A percentile compares a stretch with the other conserved stretches of the same genome.
phyloP scores from a whole-genome alignment of 2,113 vertebrate species.

The Melanerpes formicivorus region DNA sequence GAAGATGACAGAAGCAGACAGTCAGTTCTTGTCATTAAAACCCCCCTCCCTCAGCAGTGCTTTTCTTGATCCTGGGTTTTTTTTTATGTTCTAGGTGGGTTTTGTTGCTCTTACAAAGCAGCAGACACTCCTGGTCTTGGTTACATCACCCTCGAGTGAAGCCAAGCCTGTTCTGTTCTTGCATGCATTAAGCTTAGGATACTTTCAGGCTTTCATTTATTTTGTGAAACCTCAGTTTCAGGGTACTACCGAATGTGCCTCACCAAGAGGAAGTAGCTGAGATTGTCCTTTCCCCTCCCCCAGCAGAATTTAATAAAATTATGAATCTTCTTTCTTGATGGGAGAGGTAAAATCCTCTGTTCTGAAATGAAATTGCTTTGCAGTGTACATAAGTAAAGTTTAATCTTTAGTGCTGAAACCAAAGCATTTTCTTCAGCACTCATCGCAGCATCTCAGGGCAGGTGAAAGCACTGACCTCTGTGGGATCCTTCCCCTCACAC shows the following conservation, averaged over 20 bases:
- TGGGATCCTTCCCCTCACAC: neutral
- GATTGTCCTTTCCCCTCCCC: rapidly evolving
- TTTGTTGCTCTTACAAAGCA: too few relatives aligned
- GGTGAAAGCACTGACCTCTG: neutral
- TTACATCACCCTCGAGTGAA: neutral
- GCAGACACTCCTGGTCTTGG: neutral
- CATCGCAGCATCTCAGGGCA: neutral
- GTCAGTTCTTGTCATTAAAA: too few relatives aligned
- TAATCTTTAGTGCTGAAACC: neutral
- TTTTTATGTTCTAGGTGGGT: too few relatives aligned
- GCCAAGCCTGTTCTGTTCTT: neutral
- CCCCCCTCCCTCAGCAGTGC: too few relatives aligned
- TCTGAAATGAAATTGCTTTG: neutral
- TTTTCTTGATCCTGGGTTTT: too few relatives aligned
- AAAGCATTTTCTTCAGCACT: neutral
- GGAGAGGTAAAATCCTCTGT: neutral
- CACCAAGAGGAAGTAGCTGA: neutral
- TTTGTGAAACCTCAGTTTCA: neutral
- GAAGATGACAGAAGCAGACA: too few relatives aligned
- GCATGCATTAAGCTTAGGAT: neutral
- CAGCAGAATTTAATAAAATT: neutral
- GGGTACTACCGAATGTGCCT: neutral
- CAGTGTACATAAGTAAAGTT: neutral
- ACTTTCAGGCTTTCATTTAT: neutral
- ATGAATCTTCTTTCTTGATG: neutral